Base-by-base conservation (phyloP, 2,113 vertebrate species). In the Phrynocephalus versicolor region DNA sequence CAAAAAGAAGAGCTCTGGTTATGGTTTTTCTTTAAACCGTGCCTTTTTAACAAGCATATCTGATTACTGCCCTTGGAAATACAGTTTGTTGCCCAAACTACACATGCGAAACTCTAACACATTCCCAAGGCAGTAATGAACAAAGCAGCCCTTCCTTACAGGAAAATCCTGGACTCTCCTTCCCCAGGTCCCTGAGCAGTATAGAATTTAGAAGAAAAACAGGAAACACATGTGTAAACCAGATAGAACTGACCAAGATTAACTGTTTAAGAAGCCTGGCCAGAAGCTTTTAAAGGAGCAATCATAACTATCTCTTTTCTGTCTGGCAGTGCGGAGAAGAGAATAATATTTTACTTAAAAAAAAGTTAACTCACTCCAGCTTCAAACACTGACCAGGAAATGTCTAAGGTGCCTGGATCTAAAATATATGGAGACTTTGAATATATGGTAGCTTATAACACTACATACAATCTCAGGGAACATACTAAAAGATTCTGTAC, bases 161-260 rank as follows among this genome's bases (percentile, higher is more conserved):
- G 97, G 97, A 97, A 97, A 97, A 95, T 95, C 94, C 94, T 95
- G 94, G 90, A 95, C 93, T 93, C 82, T 57, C 82, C 85, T 81
- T 94, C 94, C 94, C 94, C 89, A 88, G 90, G 93, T 94, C 94
- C 92, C 94, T 83, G 39, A 80, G 88, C 86, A 90, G 94, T 92
- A 94, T 82, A 93, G 90, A 90, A 80, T 93, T 93, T 76, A 80
- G 91, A 95, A 95, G 94, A 97, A 97, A 97, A 98, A 98, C 97
- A 98, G 97, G 97, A 98, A 98, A 97, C 97, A 98, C 94, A 97
- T 98, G 97, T 97, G 96, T 91, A 93, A 93, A 87, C 91, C 94
- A 86, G 91, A 96, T 96, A 94, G 91, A 94, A 93, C 78, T 85
- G 90, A 93, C 90, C 88, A 85, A 94, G 89, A 76, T 91, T 89